Conservation (phyloP, 2,888 invertebrate species). For the Griposia aprilina region DNA sequence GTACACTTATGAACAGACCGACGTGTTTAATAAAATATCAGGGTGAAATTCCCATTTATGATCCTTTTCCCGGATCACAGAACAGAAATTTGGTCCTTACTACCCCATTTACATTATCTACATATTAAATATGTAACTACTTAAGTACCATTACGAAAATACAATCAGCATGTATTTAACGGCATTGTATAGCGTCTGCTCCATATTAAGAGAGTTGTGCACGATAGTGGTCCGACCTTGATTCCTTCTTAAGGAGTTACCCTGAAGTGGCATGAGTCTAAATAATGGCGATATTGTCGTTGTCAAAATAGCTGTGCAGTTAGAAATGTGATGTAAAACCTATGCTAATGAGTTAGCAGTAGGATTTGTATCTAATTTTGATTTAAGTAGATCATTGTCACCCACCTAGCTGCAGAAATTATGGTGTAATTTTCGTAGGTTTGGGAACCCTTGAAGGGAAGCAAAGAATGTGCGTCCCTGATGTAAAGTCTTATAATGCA, state of each 20-base stretch:
- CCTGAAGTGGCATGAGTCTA: slow-evolving; percentile 57
- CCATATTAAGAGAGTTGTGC: slow-evolving; percentile 54
- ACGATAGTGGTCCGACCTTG: slow-evolving; percentile 67
- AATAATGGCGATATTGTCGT: slow-evolving; percentile 55
- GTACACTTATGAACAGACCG: neutral
- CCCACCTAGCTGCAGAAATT: neutral
- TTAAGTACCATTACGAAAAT: slow-evolving; percentile 28
- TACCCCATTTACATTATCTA: neutral
- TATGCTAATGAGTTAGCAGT: neutral
- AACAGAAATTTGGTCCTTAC: neutral
- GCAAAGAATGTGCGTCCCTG: neutral
- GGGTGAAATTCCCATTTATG: neutral
- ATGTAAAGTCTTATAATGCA: neutral
- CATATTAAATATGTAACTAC: neutral
- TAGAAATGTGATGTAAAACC: slow-evolving; percentile 25
- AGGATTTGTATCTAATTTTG: neutral
- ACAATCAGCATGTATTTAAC: slow-evolving; percentile 60
- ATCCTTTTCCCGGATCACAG: neutral
- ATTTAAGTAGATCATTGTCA: neutral
- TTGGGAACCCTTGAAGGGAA: neutral
- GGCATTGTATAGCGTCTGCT: slow-evolving; percentile 51
- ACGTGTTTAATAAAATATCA: neutral
- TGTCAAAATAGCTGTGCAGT: slow-evolving; percentile 49
- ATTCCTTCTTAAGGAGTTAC: slow-evolving; percentile 63
- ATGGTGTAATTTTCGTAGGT: neutral